A percentile compares a stretch with the other conserved stretches of the same genome.
Evolutionary conservation across 2,888 invertebrate species (phyloP).

Genomic region (Xestia sexstrigata): DNA sequence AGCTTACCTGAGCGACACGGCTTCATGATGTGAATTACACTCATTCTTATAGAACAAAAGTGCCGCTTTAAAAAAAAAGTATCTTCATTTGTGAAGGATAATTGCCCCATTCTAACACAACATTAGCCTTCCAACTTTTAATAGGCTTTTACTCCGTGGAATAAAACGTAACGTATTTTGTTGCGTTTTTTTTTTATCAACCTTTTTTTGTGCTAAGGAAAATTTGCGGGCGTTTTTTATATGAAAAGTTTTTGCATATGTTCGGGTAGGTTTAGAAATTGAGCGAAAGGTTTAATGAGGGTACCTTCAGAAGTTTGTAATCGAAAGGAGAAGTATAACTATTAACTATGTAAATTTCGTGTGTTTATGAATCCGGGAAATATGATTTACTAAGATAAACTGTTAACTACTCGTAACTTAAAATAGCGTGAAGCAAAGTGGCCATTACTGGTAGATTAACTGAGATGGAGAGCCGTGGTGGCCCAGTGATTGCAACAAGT

Average conservation of each 20-base stretch:
- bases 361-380: neutral
- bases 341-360: neutral
- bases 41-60: slow-evolving; percentile 63
- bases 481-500: neutral
- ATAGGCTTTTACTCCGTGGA: slow-evolving; percentile 66
- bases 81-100: slow-evolving; percentile 72
- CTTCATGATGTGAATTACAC: slow-evolving; percentile 55
- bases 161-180: slow-evolving; percentile 67
- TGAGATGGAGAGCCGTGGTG: neutral
- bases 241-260: slow-evolving; percentile 57
- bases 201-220: slow-evolving; percentile 42
- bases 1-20: slow-evolving; percentile 51
- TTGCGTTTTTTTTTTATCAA: slow-evolving; percentile 45
- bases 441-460: neutral
- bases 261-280: slow-evolving; percentile 30
- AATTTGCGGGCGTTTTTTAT: slow-evolving; percentile 51
- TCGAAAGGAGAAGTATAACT: neutral
- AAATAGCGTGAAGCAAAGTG: neutral
- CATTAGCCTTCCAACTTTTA: slow-evolving; percentile 73
- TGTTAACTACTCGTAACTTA: neutral
- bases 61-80: slow-evolving; percentile 66
- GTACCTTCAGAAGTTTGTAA: slow-evolving; percentile 5
- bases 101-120: slow-evolving; percentile 71
- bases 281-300: slow-evolving; percentile 44
- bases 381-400: neutral